Percentiles rank a stretch among this genome's conserved stretches.
These are phyloP conservation scores for Sternotherus odoratus DNA, from an alignment of 2,797 vertebrate species.

Conservation along the genomic window DNA sequence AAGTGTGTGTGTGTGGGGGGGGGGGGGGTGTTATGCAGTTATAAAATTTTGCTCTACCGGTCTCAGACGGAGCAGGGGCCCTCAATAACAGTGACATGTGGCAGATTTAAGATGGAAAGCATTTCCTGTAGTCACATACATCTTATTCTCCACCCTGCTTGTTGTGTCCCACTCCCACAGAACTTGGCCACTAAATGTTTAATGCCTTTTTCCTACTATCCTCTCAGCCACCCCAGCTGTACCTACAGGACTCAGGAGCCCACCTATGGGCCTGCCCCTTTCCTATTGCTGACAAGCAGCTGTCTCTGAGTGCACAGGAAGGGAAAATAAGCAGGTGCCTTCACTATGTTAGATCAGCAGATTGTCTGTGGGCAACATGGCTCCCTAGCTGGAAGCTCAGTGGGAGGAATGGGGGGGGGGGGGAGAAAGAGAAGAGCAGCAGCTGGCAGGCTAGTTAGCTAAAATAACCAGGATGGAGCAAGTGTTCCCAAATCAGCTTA, in stretches of 20 bases:
- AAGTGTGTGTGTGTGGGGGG: too few species aligned
- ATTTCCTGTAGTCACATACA: too few species aligned
- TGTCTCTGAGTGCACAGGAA: too few species aligned
- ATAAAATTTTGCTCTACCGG: accelerated
- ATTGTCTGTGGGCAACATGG: neutral
- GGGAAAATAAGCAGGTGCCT: neutral
- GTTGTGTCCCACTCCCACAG: too few species aligned
- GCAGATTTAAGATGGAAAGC: too few species aligned
- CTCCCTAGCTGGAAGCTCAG: neutral
- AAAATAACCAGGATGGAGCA: neutral
- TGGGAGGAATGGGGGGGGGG: too few species aligned
- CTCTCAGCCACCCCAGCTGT: neutral
- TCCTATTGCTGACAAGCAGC: neutral
- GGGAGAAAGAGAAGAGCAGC: too few species aligned
- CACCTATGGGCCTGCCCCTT: too few species aligned
- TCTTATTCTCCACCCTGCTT: too few species aligned
- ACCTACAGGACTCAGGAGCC: neutral
- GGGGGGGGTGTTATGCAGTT: neutral
- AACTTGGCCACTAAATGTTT: neutral
- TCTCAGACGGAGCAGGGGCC: too few species aligned
- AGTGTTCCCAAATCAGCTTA: neutral
- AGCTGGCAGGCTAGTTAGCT: neutral
- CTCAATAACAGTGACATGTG: too few species aligned
- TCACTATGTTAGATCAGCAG: neutral
- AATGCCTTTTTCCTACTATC: neutral